Evolutionary conservation across 2,113 vertebrate genomes (phyloP), one percentile per base, ranked within the genome.

Genomic region (Ramphastos sulfuratus): DNA sequence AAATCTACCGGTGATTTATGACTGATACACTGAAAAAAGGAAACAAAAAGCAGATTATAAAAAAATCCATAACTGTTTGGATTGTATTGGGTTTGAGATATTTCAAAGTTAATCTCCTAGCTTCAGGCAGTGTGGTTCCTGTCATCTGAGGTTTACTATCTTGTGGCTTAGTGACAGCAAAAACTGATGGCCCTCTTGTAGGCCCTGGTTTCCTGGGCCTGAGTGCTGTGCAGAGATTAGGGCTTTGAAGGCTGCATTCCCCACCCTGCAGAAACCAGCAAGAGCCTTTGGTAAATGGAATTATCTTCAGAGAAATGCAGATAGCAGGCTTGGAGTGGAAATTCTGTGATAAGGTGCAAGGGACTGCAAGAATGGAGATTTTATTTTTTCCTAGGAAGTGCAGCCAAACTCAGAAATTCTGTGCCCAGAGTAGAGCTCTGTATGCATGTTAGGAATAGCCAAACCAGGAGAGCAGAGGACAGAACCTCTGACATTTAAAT

Each of bases 401-500:
- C 23, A 44, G 55, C 37, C 30, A 27, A 59, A 10, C 59, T 80
- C 72, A 70, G 39, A 10, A 80, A 70, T 9, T 20, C 35, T 31
- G 17, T 65, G n/a, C 42, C 65, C 28, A 35, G 33, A 56, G 42
- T 74, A 64, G 9, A 59, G 35, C 31, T 23, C 77, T 71, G 37
- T 1, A 0, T 52, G 56, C 19, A 7, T 0, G 0, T 48, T 33
- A 52, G 24, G 61, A 64, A 72, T 31, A 4, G 2, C 30, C 30
- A 50, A 78, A 55, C 20, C 9, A 27, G 54, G 54, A 56, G 19
- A 82, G 35, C 58, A 81, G 77, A 21, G 64, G 39, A 35, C 65
- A 81, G 39, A 72, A 50, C 46, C 16, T 12, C 27, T 31, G 39
- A 60, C 12, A 23, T n/a, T 86, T 65, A 20, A 50, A 25, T 50